Conservation (phyloP, 1,140 invertebrate genomes). For the Conus betulinus region DNA sequence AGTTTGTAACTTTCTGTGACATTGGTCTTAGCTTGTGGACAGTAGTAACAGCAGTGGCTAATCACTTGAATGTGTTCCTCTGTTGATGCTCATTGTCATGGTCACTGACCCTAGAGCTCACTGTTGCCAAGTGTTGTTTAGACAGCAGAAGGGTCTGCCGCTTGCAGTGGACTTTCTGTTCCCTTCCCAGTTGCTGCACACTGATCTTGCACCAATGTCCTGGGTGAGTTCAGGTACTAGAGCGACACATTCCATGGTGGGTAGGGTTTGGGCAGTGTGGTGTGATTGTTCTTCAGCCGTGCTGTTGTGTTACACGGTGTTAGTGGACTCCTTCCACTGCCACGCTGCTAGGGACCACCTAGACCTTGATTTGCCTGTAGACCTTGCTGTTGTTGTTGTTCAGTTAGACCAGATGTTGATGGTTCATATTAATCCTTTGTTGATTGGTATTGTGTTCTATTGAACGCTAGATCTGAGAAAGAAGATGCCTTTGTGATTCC, state of each 20-base stretch:
- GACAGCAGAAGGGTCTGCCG: too few relatives aligned
- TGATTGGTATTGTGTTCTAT: neutral
- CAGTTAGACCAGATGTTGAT: neutral
- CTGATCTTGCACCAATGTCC: too few relatives aligned
- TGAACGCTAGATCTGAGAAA: constrained; percentile 14
- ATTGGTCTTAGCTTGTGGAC: too few relatives aligned
- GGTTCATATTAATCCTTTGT: neutral
- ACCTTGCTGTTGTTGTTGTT: neutral
- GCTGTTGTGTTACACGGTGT: neutral
- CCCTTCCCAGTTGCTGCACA: too few relatives aligned
- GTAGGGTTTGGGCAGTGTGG: neutral
- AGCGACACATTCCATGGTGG: neutral
- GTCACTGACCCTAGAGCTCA: neutral
- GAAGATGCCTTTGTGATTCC: constrained; percentile 20
- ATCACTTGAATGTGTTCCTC: too few relatives aligned
- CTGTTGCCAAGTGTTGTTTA: neutral
- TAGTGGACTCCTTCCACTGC: neutral
- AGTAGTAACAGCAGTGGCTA: too few relatives aligned
- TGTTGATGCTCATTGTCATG: neutral
- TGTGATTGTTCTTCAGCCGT: neutral
- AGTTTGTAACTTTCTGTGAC: too few relatives aligned
- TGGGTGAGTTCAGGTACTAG: too few relatives aligned
- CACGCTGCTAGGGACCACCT: neutral
- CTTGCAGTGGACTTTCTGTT: too few relatives aligned
- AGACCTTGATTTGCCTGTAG: neutral